Percentiles rank a stretch among this genome's conserved stretches.
These are phyloP conservation scores for Phrixothrix hirtus DNA, from an alignment of 2,888 invertebrate species.

Conservation along the genomic window DNA sequence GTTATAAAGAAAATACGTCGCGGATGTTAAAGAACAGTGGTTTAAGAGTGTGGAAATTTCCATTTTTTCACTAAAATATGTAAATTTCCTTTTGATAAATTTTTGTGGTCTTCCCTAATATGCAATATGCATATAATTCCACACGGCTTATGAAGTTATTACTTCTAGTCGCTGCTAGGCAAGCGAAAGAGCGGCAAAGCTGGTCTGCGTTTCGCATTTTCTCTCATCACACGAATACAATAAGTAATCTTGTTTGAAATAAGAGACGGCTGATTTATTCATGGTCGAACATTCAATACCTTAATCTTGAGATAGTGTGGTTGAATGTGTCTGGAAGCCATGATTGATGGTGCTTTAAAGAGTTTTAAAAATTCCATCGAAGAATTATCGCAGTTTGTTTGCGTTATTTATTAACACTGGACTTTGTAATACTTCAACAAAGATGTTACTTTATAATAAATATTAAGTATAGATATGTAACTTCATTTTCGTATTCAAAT, in stretches of 20 bases:
- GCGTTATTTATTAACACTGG: conserved; percentile 13
- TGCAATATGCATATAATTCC: conserved; percentile 49
- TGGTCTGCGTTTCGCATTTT: conserved; percentile 3
- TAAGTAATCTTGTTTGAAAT: conserved; percentile 14
- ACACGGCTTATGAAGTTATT: conserved; percentile 48
- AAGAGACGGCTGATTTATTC: conserved; percentile 23
- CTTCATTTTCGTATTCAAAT: no score
- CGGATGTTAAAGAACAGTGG: conserved; percentile 28
- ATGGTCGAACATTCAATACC: conserved; percentile 20
- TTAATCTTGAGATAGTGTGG: conserved; percentile 21
- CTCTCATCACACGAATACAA: conserved; percentile 1
- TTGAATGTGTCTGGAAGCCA: conserved; percentile 15
- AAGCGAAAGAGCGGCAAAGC: conserved; percentile 16
- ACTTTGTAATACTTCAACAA: no score
- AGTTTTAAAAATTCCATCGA: conserved; percentile 12
- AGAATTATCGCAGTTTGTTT: conserved; percentile 18
- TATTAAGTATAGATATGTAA: no score
- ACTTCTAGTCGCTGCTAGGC: conserved; percentile 34
- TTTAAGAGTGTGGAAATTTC: conserved; percentile 37
- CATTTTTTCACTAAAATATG: conserved; percentile 40
- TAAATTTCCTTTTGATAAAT: conserved; percentile 49
- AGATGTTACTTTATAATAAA: no score
- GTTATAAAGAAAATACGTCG: conserved; percentile 12
- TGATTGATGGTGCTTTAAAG: conserved; percentile 26
- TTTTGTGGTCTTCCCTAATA: conserved; percentile 43